Conservation (phyloP, 2,888 invertebrate species). For the Ectemnius cavifrons region DNA sequence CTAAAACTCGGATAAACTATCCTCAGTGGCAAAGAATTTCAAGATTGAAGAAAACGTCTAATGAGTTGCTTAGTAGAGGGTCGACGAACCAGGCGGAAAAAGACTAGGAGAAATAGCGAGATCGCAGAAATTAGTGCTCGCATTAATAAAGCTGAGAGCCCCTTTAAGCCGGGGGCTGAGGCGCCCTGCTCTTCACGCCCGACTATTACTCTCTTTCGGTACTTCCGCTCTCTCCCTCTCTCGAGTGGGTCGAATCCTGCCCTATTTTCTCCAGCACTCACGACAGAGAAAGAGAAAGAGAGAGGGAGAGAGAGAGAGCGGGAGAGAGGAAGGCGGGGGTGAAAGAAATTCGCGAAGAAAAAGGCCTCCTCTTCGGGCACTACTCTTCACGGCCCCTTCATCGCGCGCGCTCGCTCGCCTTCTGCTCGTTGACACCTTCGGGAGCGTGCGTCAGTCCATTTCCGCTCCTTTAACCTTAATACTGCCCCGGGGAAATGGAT, state of each 20-base stretch:
- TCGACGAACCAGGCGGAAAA: constrained; percentile 23
- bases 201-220: constrained; percentile 33
- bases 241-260: constrained; percentile 8
- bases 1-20: too few relatives aligned
- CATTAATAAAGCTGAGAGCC: constrained; percentile 54
- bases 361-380: constrained; percentile 9
- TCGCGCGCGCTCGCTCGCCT: constrained; percentile 5
- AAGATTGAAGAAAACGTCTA: too few relatives aligned
- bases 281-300: background rate
- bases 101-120: constrained; percentile 18
- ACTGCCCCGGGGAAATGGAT: too few relatives aligned
- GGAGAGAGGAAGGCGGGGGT: too few relatives aligned
- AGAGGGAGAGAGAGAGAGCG: background rate
- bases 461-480: constrained; percentile 1
- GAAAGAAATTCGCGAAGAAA: too few relatives aligned
- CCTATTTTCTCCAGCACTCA: background rate
- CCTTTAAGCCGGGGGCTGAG: constrained; percentile 24
- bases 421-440: constrained; percentile 6
- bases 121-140: constrained; percentile 43
- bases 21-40: too few relatives aligned
- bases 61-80: constrained; percentile 8
- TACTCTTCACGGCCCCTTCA: constrained; percentile 18
- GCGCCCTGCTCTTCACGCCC: constrained; percentile 10
- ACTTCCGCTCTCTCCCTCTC: constrained; percentile 12
- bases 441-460: constrained; percentile 8